Conservation (phyloP, 2,113 vertebrate species). For the Acrocephalus kingi region DNA sequence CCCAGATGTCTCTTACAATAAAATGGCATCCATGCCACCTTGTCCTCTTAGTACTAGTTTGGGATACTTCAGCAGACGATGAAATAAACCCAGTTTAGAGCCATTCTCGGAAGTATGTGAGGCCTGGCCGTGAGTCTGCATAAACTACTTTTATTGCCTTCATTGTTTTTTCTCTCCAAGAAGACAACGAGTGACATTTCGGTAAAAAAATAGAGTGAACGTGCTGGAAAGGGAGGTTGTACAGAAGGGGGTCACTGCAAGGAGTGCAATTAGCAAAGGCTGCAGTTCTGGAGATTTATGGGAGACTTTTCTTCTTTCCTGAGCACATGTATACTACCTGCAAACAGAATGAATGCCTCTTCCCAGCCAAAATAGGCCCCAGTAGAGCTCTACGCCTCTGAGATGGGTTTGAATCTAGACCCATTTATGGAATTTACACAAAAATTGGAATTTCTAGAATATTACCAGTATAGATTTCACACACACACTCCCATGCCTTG, state of each 20-base stretch:
- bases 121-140: slow-evolving; percentile 62
- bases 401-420: neutral
- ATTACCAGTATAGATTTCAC: neutral
- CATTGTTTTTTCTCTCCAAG: slow-evolving; percentile 73
- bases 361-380: neutral
- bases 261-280: slow-evolving; percentile 53
- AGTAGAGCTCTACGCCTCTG: neutral
- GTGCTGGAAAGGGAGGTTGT: slow-evolving; percentile 68
- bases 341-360: neutral
- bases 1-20: neutral
- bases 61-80: slow-evolving; percentile 73
- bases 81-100: slow-evolving; percentile 67
- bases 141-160: slow-evolving; percentile 75
- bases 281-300: slow-evolving; percentile 24
- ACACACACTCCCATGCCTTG: rapidly evolving
- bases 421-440: neutral
- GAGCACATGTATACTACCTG: neutral
- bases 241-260: slow-evolving; percentile 39
- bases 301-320: slow-evolving; percentile 8
- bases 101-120: slow-evolving; percentile 29
- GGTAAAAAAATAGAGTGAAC: slow-evolving; percentile 77
- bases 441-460: neutral
- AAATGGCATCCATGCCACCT: slow-evolving; percentile 21
- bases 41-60: slow-evolving; percentile 61
- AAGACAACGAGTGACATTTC: slow-evolving; percentile 76